Percentiles rank a stretch among this genome's conserved stretches.
Conservation (phyloP, 1,140 invertebrate genomes). For the Papilio xuthus region DNA sequence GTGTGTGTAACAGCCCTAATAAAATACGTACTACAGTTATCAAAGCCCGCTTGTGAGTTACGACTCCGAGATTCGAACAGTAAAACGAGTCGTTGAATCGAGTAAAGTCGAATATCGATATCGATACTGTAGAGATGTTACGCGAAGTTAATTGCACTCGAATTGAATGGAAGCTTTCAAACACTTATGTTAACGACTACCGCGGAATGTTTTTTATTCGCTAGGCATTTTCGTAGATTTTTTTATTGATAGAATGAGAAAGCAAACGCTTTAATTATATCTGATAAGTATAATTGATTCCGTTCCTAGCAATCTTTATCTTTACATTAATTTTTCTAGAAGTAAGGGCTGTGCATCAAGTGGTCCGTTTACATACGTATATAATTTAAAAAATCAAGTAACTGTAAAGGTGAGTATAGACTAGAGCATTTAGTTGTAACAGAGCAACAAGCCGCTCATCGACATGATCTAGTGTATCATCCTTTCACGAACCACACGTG, state of each 20-base stretch:
- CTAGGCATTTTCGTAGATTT: not conserved
- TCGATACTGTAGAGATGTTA: conserved; percentile 14
- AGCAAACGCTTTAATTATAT: not conserved
- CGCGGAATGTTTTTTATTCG: not conserved
- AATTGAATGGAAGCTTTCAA: conserved; percentile 23
- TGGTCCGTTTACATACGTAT: too few species aligned
- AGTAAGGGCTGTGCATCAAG: too few species aligned
- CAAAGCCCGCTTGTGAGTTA: conserved; percentile 15
- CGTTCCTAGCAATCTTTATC: too few species aligned
- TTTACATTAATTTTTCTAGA: too few species aligned
- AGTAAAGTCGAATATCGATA: not conserved
- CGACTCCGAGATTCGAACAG: not conserved
- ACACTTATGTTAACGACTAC: conserved; percentile 19
- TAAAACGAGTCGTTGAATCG: not conserved
- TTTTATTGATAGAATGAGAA: not conserved
- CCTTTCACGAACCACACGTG: too few species aligned
- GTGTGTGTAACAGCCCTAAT: conserved; percentile 31
- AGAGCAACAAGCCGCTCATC: too few species aligned
- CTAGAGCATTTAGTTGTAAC: too few species aligned
- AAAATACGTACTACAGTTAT: conserved; percentile 31
- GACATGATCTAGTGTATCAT: too few species aligned
- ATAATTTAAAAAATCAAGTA: too few species aligned
- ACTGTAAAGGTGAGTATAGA: too few species aligned
- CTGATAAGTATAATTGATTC: not conserved
- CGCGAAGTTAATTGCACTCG: conserved; percentile 5